phyloP scores from a whole-genome alignment of 2,888 invertebrate species.

The Allolobophora icterica region DNA sequence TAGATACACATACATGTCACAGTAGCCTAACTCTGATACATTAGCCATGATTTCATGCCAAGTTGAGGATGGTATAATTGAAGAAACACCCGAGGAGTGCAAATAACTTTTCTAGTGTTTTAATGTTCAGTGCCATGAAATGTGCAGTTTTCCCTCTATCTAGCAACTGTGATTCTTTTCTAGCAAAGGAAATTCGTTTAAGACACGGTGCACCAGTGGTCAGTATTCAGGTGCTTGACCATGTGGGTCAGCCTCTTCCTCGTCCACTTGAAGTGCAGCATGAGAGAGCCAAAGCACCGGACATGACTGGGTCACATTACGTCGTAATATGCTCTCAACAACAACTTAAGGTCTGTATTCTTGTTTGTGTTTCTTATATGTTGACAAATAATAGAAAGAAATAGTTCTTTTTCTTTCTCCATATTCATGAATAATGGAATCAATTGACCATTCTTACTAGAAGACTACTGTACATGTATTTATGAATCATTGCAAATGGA shows the following conservation, averaged over 20 bases:
- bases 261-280: constrained; percentile 69
- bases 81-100: no score
- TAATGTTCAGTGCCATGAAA: neutral
- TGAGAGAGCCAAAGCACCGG: constrained; percentile 75
- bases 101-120: no score
- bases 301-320: constrained; percentile 79
- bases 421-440: neutral
- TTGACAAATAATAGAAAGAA: neutral
- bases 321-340: constrained; percentile 97
- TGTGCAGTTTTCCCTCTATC: neutral
- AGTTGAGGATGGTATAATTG: no score
- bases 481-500: neutral
- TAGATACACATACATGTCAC: neutral
- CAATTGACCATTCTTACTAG: neutral
- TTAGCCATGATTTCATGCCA: neutral
- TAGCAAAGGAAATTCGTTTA: constrained; percentile 88
- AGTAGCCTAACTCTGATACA: neutral
- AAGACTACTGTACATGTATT: no score
- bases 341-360: constrained; percentile 80
- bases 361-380: neutral
- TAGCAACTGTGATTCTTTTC: neutral
- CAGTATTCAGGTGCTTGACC: constrained; percentile 86
- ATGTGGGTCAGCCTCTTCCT: constrained; percentile 72
- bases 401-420: neutral
- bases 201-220: constrained; percentile 96